phyloP scores from a whole-genome alignment of 2,888 invertebrate genomes.

The Pachymerium ferrugineum region DNA sequence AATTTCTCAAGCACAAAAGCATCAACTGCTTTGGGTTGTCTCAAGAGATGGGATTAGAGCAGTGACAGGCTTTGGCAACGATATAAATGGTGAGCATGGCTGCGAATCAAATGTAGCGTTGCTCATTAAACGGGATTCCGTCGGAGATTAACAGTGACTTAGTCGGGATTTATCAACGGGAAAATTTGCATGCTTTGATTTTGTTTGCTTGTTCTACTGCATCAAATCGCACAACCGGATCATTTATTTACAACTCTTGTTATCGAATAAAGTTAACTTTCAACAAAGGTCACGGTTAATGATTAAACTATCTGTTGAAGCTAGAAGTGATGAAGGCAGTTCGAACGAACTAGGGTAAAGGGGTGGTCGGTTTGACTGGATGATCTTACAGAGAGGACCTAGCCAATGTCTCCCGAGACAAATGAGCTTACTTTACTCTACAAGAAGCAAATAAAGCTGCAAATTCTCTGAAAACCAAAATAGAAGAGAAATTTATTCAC shows the following conservation, averaged over 20 bases:
- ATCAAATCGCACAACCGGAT: no score
- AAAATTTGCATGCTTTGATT: conserved; percentile 25
- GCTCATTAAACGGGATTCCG: conserved; percentile 30
- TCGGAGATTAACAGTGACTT: conserved; percentile 26
- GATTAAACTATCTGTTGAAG: no score
- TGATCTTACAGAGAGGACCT: no score
- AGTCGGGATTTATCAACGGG: conserved; percentile 26
- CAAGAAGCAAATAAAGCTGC: no score
- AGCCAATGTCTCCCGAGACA: no score
- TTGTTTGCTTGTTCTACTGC: background rate
- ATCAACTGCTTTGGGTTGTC: conserved; percentile 19
- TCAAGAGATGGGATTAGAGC: conserved; percentile 3
- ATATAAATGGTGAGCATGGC: conserved; percentile 27
- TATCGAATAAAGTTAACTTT: background rate
- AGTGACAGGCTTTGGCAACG: conserved; percentile 14
- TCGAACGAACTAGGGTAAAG: no score
- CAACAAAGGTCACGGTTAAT: background rate
- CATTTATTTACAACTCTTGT: background rate
- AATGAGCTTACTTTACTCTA: no score
- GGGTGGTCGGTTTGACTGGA: no score
- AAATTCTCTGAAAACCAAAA: no score
- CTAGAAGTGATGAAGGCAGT: no score
- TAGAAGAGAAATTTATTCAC: no score
- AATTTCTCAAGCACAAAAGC: conserved; percentile 13
- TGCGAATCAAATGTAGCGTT: conserved; percentile 20